phyloP scores from a whole-genome alignment of 2,797 vertebrate genomes.

The Ceryle rudis region DNA sequence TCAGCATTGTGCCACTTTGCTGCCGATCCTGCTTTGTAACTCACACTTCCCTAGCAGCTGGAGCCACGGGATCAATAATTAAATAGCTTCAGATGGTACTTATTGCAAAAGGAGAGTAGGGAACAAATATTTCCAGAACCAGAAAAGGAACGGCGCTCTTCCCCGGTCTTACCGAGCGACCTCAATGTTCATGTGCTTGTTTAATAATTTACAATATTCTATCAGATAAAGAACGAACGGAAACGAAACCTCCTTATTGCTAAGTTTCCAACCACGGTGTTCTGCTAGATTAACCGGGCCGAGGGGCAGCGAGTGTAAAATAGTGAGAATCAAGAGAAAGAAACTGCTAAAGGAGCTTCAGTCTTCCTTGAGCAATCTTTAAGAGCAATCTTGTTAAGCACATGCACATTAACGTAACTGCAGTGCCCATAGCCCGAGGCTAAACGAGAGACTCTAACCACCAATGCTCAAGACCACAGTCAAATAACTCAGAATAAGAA shows the following conservation, averaged over 20 bases:
- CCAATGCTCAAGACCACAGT: not conserved
- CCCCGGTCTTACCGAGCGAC: not conserved
- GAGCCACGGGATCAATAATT: not conserved
- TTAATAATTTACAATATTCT: conserved; percentile 9
- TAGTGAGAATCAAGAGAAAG: not conserved
- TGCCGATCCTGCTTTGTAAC: not conserved
- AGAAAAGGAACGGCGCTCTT: not conserved
- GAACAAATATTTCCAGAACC: not conserved
- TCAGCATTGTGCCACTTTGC: not conserved
- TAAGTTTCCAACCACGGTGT: not conserved
- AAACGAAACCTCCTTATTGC: not conserved
- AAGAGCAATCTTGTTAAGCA: not conserved
- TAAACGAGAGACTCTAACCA: not conserved
- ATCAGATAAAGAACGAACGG: not conserved
- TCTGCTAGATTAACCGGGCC: not conserved
- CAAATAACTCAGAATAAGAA: not conserved
- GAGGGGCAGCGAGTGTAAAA: not conserved
- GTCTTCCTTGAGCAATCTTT: not conserved
- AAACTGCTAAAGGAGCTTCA: not conserved
- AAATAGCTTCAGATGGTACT: not conserved
- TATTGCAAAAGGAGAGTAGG: not conserved
- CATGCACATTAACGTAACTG: not conserved
- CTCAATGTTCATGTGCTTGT: not conserved
- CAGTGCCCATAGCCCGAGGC: conserved; percentile 3
- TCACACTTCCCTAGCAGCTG: not conserved